Conservation (phyloP, 2,113 vertebrate species). For the Chaetodon trifascialis region DNA sequence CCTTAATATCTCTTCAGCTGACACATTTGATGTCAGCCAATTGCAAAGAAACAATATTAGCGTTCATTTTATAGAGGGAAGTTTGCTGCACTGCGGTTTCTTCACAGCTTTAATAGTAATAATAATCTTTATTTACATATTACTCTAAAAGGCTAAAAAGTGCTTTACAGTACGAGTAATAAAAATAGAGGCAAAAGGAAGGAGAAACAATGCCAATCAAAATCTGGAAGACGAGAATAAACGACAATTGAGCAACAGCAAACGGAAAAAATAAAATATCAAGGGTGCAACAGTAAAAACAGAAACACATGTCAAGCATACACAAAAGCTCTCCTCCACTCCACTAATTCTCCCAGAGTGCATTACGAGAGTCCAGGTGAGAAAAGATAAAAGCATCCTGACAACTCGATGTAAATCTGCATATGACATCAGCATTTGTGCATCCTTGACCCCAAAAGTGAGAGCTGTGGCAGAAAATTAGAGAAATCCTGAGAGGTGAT, state of each 20-base stretch:
- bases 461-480: constrained; percentile 14
- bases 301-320: constrained; percentile 4
- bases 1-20: neutral
- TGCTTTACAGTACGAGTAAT: neutral
- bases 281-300: constrained; percentile 11
- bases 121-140: constrained; percentile 1
- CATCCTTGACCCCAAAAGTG: neutral
- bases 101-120: neutral
- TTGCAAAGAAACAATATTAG: neutral
- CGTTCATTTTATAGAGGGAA: neutral
- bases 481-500: constrained; percentile 13
- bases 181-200: neutral
- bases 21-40: neutral
- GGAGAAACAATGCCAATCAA: neutral
- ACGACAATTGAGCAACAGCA: constrained; percentile 1
- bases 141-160: neutral
- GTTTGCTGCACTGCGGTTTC: neutral
- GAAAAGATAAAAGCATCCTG: constrained; percentile 50
- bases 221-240: neutral
- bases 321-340: constrained; percentile 25
- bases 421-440: constrained; percentile 35
- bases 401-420: constrained; percentile 30
- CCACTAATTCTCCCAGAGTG: constrained; percentile 34
- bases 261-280: constrained; percentile 21
- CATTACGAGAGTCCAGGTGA: neutral